Percentiles rank a stretch among this genome's conserved stretches.
Evolutionary conservation across 2,113 vertebrate genomes (phyloP).

Genomic region (Furnarius figulus): DNA sequence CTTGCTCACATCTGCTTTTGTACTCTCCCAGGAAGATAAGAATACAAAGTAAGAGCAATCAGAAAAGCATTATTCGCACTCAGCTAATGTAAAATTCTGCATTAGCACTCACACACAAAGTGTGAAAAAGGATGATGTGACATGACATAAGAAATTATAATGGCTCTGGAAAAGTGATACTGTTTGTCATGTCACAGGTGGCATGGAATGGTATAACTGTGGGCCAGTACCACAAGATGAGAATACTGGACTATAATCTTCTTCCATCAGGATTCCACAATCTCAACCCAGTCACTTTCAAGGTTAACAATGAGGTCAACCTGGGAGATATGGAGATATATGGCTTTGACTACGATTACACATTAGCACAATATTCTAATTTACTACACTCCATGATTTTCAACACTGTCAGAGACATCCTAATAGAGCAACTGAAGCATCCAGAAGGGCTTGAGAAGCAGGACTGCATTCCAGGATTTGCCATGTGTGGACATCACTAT

Average conservation of each 20-base stretch:
- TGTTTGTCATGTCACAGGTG: not conserved
- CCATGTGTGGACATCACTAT: slow-evolving; percentile 80
- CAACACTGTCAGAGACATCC: slow-evolving; percentile 77
- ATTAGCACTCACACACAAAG: not conserved
- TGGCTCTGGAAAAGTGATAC: not conserved
- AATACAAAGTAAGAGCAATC: not conserved
- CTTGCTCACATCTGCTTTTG: not conserved
- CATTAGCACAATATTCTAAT: slow-evolving; percentile 78
- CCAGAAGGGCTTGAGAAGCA: slow-evolving; percentile 78
- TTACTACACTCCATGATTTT: slow-evolving; percentile 80
- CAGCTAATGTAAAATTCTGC: not conserved
- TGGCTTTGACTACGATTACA: slow-evolving; percentile 83
- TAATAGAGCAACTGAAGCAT: slow-evolving; percentile 82
- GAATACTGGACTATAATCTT: slow-evolving; percentile 34
- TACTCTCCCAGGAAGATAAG: not conserved
- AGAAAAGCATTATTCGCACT: not conserved
- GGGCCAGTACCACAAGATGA: not conserved
- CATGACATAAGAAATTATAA: not conserved
- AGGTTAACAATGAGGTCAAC: slow-evolving; percentile 82
- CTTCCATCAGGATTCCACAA: slow-evolving; percentile 81
- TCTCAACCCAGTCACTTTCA: slow-evolving; percentile 77
- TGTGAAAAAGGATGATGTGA: not conserved
- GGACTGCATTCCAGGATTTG: slow-evolving; percentile 79
- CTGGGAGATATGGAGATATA: slow-evolving; percentile 79
- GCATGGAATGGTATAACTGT: not conserved